Conservation (phyloP, 2,888 invertebrate genomes). For the Hypomecis punctinalis region DNA sequence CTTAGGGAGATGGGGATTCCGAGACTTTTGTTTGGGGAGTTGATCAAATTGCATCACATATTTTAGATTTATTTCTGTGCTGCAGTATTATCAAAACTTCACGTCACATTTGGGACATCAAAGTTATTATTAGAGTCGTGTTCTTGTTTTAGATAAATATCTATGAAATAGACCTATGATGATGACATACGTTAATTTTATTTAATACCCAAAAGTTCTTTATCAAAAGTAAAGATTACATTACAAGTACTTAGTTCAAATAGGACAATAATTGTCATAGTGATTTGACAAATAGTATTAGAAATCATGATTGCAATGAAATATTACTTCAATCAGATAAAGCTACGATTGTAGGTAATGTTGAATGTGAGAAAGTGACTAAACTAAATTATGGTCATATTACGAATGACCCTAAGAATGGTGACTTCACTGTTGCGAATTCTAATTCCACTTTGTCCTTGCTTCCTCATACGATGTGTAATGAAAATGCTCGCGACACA, state of each 20-base stretch:
- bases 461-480: neutral
- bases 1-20: neutral
- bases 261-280: neutral
- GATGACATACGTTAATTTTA: neutral
- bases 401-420: slow-evolving; percentile 7
- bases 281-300: slow-evolving; percentile 2
- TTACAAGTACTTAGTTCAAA: no score
- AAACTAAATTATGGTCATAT: slow-evolving; percentile 3
- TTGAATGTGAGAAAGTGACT: slow-evolving; percentile 17
- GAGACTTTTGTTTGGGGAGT: slow-evolving; percentile 1
- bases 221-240: slow-evolving; percentile 6
- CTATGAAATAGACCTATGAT: no score
- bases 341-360: neutral
- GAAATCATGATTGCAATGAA: slow-evolving; percentile 15
- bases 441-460: neutral
- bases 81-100: neutral
- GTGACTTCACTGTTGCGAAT: neutral
- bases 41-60: neutral
- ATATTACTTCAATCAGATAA: slow-evolving; percentile 18
- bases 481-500: neutral
- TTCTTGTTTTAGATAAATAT: no score
- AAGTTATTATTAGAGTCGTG: no score
- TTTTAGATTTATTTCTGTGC: neutral
- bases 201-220: neutral
- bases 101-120: no score